Evolutionary conservation across 2,888 invertebrate species (phyloP).

Genomic region (Brachypalpus laphriformis): DNA sequence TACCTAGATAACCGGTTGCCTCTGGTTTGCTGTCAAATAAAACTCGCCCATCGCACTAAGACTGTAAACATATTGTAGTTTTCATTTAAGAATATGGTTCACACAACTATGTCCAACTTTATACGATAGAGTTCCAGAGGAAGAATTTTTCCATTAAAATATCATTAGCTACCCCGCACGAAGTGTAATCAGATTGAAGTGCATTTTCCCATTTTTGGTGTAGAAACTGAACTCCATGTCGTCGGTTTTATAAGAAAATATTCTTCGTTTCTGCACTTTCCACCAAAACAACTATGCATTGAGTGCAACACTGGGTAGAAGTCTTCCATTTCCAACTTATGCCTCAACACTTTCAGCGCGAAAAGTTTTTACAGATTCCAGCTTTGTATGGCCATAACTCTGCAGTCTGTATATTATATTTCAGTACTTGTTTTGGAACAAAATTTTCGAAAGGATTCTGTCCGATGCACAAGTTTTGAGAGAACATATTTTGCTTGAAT

Average conservation of each 20-base stretch:
- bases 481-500: slow-evolving; percentile 9
- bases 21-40: no score
- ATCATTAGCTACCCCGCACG: slow-evolving; percentile 15
- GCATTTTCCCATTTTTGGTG: not conserved
- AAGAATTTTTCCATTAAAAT: slow-evolving; percentile 47
- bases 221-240: not conserved
- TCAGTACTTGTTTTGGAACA: not conserved
- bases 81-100: no score
- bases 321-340: slow-evolving; percentile 1
- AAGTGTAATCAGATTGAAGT: slow-evolving; percentile 5
- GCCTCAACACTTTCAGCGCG: slow-evolving; percentile 35
- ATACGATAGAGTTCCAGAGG: not conserved
- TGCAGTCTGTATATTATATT: not conserved
- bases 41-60: no score
- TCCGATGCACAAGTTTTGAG: not conserved
- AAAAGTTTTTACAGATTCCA: slow-evolving; percentile 21
- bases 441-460: not conserved
- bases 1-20: no score
- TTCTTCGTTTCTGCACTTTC: slow-evolving; percentile 9
- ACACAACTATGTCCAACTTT: not conserved
- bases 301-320: not conserved
- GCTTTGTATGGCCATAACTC: not conserved
- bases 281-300: not conserved
- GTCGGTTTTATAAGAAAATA: not conserved
- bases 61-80: no score